Conservation (phyloP, 2,113 vertebrate species). For the Stegostoma tigrinum region DNA sequence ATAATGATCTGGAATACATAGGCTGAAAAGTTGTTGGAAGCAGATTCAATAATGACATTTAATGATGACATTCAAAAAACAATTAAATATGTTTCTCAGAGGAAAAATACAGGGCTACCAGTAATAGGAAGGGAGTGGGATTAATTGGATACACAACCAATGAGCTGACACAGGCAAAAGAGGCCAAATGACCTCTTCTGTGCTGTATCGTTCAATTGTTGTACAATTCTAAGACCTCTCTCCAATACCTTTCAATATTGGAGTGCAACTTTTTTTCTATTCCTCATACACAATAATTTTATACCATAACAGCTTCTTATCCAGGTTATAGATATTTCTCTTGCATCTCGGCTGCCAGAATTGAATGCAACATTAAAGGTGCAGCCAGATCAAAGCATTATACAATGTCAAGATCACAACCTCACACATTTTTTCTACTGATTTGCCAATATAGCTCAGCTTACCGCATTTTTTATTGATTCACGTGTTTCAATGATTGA, state of each 20-base stretch:
- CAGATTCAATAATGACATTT: background rate
- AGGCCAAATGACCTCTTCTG: too few species aligned
- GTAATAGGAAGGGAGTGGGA: background rate
- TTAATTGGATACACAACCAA: background rate
- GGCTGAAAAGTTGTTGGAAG: background rate
- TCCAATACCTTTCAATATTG: background rate
- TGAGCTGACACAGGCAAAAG: background rate
- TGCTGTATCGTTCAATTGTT: too few species aligned
- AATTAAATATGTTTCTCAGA: background rate
- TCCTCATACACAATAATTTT: background rate
- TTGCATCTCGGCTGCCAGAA: background rate
- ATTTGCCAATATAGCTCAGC: background rate
- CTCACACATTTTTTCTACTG: background rate
- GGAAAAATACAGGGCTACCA: background rate
- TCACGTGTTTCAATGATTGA: background rate
- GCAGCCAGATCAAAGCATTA: background rate
- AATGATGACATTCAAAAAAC: background rate
- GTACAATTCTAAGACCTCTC: too few species aligned
- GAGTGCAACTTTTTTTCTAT: background rate
- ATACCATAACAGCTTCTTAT: background rate
- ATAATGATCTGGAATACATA: background rate
- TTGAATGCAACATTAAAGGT: background rate
- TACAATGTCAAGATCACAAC: background rate
- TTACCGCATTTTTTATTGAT: background rate
- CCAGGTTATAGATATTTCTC: background rate